Percentiles rank a stretch among this genome's conserved stretches.
These are phyloP conservation scores for Hydropsyche betteni DNA, from an alignment of 2,888 invertebrate genomes.

Conservation along the genomic window DNA sequence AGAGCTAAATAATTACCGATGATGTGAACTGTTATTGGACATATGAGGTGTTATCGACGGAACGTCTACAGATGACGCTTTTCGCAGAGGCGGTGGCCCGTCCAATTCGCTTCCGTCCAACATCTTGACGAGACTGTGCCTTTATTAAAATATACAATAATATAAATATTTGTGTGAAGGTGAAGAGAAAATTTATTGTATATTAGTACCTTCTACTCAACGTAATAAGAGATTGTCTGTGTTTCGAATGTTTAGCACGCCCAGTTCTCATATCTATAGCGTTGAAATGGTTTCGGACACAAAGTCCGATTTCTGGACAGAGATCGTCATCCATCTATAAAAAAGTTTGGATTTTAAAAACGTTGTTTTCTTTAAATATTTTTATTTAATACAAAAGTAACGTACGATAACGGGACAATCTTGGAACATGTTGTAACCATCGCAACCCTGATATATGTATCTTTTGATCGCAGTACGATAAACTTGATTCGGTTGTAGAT, in stretches of 20 bases:
- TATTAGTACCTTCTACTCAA: slow-evolving; percentile 73
- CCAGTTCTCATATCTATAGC: slow-evolving; percentile 84
- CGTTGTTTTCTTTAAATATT: neutral
- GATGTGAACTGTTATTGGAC: slow-evolving; percentile 34
- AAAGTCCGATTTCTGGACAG: slow-evolving; percentile 84
- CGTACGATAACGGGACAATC: slow-evolving; percentile 77
- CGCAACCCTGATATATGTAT: slow-evolving; percentile 83
- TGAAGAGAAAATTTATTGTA: no score
- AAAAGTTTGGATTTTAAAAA: slow-evolving; percentile 57
- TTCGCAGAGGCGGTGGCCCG: slow-evolving; percentile 75
- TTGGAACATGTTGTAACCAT: slow-evolving; percentile 84
- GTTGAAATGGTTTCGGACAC: slow-evolving; percentile 89
- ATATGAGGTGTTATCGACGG: slow-evolving; percentile 51
- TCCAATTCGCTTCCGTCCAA: slow-evolving; percentile 75
- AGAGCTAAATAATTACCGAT: slow-evolving; percentile 42
- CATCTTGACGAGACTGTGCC: slow-evolving; percentile 83
- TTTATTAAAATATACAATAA: slow-evolving; percentile 53
- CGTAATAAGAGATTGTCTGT: slow-evolving; percentile 86
- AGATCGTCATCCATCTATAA: slow-evolving; percentile 82
- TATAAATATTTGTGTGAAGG: no score
- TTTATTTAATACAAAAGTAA: slow-evolving; percentile 44
- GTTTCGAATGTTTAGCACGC: slow-evolving; percentile 77
- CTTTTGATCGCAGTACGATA: slow-evolving; percentile 85
- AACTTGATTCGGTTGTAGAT: slow-evolving; percentile 73
- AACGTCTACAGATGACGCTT: slow-evolving; percentile 61